phyloP scores from a whole-genome alignment of 2,113 vertebrate species.

The Ptyas mucosa region DNA sequence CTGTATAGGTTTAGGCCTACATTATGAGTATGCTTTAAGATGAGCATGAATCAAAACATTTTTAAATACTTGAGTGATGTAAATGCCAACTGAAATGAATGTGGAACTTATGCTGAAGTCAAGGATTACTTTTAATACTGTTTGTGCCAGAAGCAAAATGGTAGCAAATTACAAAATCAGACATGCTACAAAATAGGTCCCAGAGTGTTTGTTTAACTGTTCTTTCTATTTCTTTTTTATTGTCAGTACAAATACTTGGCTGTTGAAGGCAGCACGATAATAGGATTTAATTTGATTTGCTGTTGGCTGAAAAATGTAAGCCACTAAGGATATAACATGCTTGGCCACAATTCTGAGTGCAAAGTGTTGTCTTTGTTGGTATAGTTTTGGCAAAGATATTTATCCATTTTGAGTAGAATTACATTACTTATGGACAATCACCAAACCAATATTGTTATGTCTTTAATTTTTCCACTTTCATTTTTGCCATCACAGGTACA shows the following conservation, averaged over 20 bases:
- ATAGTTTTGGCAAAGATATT: not conserved
- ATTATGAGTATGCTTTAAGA: not conserved
- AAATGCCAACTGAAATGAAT: not conserved
- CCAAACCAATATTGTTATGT: not conserved
- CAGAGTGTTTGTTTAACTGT: not conserved
- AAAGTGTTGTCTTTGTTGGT: not conserved
- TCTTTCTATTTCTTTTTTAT: not conserved
- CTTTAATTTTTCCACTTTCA: not conserved
- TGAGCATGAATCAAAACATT: not conserved
- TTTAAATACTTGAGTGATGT: not conserved
- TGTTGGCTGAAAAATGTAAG: not conserved
- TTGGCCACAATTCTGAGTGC: not conserved
- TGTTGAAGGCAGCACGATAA: not conserved
- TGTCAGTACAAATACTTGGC: not conserved
- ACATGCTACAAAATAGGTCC: not conserved
- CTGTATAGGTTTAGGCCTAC: not conserved
- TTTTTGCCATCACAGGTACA: not conserved
- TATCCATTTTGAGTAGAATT: not conserved
- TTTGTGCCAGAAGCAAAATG: not conserved
- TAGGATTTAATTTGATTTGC: conserved; percentile 16
- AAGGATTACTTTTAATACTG: not conserved
- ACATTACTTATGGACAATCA: not conserved
- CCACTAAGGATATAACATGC: not conserved
- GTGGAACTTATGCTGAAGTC: not conserved
- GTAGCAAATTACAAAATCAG: not conserved